Evolutionary conservation across 1,140 invertebrate genomes (phyloP).

Genomic region (Ericerus pela): DNA sequence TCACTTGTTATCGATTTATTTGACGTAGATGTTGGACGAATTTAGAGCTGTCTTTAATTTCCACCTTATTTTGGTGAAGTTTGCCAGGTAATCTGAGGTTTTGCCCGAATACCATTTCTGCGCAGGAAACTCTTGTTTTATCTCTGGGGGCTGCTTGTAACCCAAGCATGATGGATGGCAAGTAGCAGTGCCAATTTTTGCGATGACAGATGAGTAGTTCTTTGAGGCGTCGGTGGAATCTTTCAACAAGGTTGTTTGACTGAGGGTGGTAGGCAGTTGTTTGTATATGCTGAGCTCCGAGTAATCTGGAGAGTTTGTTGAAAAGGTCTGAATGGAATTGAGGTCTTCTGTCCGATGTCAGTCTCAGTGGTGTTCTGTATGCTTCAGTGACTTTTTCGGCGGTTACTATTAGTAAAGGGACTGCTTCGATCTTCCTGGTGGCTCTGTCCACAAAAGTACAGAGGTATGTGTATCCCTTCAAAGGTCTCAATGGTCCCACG

Average conservation of each 20-base stretch:
- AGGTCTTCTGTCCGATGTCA: constrained; percentile 27
- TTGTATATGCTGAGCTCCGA: neutral
- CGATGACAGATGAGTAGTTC: too few relatives aligned
- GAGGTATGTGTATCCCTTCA: constrained; percentile 20
- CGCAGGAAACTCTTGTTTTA: too few relatives aligned
- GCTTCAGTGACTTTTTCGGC: constrained; percentile 25
- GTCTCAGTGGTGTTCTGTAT: constrained; percentile 24
- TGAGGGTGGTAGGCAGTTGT: constrained; percentile 30
- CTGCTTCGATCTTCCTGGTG: constrained; percentile 28
- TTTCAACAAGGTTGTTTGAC: constrained; percentile 24
- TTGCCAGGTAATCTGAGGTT: too few relatives aligned
- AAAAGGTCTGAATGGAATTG: constrained; percentile 26
- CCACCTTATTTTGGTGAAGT: too few relatives aligned
- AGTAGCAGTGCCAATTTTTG: too few relatives aligned
- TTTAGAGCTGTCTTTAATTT: too few relatives aligned
- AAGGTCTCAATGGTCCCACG: constrained; percentile 27
- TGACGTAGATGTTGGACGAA: too few relatives aligned
- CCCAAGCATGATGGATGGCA: too few relatives aligned
- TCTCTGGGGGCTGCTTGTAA: too few relatives aligned
- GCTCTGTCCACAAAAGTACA: constrained; percentile 27
- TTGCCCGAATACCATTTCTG: too few relatives aligned
- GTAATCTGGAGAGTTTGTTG: neutral
- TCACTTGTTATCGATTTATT: too few relatives aligned
- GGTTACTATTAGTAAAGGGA: constrained; percentile 20
- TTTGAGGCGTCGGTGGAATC: constrained; percentile 31